These are phyloP conservation scores for Cantharis rustica DNA, from an alignment of 2,888 invertebrate species.

Conservation along the genomic window DNA sequence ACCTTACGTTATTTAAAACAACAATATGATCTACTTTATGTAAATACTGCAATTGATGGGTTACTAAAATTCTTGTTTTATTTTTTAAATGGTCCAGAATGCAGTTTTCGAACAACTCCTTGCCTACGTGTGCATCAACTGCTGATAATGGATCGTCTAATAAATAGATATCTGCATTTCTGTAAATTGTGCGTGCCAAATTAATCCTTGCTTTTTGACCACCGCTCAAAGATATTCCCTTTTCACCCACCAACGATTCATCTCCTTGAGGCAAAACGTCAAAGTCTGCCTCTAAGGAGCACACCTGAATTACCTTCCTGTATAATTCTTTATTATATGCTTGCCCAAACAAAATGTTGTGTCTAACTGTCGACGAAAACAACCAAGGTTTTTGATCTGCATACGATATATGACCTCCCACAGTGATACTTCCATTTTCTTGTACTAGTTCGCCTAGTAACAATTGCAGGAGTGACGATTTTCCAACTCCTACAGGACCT, in stretches of 20 bases:
- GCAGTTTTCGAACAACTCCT: conserved; percentile 76
- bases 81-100: conserved; percentile 61
- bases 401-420: conserved; percentile 64
- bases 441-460: conserved; percentile 63
- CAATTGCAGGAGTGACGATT: conserved; percentile 62
- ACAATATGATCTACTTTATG: conserved; percentile 61
- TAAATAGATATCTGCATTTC: conserved; percentile 75
- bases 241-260: conserved; percentile 66
- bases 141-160: conserved; percentile 82
- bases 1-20: conserved; percentile 56
- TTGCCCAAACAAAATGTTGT: conserved; percentile 72
- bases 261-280: conserved; percentile 63
- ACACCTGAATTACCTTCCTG: conserved; percentile 61
- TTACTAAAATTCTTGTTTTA: conserved; percentile 70
- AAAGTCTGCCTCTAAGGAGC: conserved; percentile 68
- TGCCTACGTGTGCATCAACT: conserved; percentile 79
- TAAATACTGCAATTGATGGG: conserved; percentile 73
- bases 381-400: conserved; percentile 73
- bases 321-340: conserved; percentile 56
- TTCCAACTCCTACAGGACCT: conserved; percentile 89
- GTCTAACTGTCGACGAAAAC: conserved; percentile 63
- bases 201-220: conserved; percentile 82
- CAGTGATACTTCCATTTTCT: conserved; percentile 58
- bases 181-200: conserved; percentile 77
- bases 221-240: conserved; percentile 77